Percentiles rank a stretch among this genome's conserved stretches.
Conservation (phyloP, 1,140 invertebrate genomes). For the Panulirus ornatus region DNA sequence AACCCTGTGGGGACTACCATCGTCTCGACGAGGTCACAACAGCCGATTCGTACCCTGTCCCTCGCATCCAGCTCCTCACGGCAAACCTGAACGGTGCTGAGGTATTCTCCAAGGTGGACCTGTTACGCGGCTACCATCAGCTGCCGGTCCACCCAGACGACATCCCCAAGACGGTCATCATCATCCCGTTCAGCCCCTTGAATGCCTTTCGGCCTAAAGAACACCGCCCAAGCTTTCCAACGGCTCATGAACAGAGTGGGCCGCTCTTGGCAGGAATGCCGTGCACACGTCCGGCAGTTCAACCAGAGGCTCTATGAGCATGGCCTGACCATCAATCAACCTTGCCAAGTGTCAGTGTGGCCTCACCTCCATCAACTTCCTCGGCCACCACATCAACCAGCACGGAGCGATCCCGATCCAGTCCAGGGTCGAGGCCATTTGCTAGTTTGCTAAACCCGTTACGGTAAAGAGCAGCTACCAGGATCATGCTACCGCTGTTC, state of each 20-base stretch:
- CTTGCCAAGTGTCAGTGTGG: conserved; percentile 65
- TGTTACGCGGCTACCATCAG: conserved; percentile 74
- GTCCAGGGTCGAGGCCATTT: no score
- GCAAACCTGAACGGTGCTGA: conserved; percentile 41
- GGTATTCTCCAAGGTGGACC: conserved; percentile 74
- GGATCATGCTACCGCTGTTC: no score
- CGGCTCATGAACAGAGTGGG: conserved; percentile 79
- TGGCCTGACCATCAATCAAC: conserved; percentile 77
- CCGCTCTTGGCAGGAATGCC: conserved; percentile 75
- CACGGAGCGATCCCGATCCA: no score
- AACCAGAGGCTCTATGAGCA: conserved; percentile 76
- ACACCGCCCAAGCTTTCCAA: no score
- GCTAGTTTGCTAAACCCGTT: conserved; percentile 76
- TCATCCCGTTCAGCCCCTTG: no score
- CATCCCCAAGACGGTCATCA: conserved; percentile 77
- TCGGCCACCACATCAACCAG: no score
- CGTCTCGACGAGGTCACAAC: no score
- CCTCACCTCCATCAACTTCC: no score
- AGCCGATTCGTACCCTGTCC: conserved; percentile 77
- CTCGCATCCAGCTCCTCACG: conserved; percentile 75
- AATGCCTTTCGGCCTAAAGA: no score
- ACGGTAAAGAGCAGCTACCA: conserved; percentile 1
- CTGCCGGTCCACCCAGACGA: no score
- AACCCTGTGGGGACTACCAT: conserved; percentile 79
- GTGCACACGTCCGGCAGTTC: conserved; percentile 75